Conservation (phyloP, 2,797 vertebrate species). For the Coccyzus lansbergi region DNA sequence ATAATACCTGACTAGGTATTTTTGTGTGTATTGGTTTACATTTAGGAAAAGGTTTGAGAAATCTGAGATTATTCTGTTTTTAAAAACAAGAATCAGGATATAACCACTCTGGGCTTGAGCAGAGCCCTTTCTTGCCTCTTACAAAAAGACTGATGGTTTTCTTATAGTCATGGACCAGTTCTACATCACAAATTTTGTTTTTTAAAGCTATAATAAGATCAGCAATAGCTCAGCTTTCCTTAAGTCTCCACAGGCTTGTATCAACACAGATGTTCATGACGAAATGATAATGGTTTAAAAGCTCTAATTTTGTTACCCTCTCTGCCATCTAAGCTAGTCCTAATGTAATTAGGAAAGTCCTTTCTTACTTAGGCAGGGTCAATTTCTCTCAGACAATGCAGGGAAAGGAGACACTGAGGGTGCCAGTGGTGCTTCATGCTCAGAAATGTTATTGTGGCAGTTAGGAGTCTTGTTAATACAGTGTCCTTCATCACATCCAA, state of each 20-base stretch:
- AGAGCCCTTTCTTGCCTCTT: not conserved
- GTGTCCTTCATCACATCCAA: slow-evolving; percentile 17
- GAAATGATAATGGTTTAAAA: slow-evolving; percentile 78
- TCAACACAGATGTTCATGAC: slow-evolving; percentile 58
- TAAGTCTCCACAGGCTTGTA: slow-evolving; percentile 16
- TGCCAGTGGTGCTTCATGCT: slow-evolving; percentile 38
- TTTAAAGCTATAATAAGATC: slow-evolving; percentile 54
- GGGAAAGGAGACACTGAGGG: slow-evolving; percentile 33
- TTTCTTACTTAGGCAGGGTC: slow-evolving; percentile 70
- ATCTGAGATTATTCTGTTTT: not conserved
- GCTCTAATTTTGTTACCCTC: slow-evolving; percentile 76
- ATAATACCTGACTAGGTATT: not conserved
- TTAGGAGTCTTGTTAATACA: slow-evolving; percentile 35
- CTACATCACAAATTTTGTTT: not conserved
- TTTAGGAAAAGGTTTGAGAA: not conserved
- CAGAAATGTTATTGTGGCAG: slow-evolving; percentile 61
- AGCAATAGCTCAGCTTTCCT: slow-evolving; percentile 40
- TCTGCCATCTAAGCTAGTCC: slow-evolving; percentile 70
- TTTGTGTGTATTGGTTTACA: not conserved
- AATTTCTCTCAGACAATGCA: slow-evolving; percentile 67
- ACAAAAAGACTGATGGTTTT: not conserved
- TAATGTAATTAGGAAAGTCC: slow-evolving; percentile 76
- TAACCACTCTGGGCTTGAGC: not conserved
- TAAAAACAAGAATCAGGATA: not conserved
- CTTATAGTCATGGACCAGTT: not conserved